A percentile compares a stretch with the other conserved stretches of the same genome.
Conservation (phyloP, 2,797 vertebrate genomes). For the Carapus acus region DNA sequence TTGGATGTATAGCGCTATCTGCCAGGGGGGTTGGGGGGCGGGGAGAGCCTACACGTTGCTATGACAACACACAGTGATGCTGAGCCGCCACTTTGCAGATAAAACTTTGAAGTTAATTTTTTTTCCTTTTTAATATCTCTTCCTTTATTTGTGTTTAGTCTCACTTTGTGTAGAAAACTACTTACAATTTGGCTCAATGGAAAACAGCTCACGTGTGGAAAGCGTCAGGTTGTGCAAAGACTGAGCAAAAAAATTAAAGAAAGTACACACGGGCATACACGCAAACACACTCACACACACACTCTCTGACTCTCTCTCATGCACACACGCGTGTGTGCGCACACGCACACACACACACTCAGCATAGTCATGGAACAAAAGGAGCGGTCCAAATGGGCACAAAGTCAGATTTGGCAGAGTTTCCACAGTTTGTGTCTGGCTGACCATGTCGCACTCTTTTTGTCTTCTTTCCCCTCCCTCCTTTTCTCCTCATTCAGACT, state of each 20-base stretch:
- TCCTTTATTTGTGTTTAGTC: conserved; percentile 34
- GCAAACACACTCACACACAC: conserved; percentile 62
- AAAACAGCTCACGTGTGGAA: conserved; percentile 75
- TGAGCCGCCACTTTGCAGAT: conserved; percentile 69
- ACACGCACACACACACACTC: conserved; percentile 61
- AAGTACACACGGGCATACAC: no score
- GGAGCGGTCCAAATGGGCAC: conserved; percentile 14
- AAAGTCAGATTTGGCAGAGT: conserved; percentile 4
- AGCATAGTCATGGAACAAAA: conserved; percentile 68
- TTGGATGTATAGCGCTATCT: conserved; percentile 95
- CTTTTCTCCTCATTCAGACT: conserved; percentile 14
- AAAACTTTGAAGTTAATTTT: conserved; percentile 10
- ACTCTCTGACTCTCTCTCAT: conserved; percentile 67
- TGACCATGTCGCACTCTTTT: no score
- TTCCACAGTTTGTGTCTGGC: conserved; percentile 12
- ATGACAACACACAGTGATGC: conserved; percentile 93
- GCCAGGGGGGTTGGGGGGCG: no score
- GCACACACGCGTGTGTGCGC: no score
- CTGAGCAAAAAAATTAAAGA: conserved; percentile 44
- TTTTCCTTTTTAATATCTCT: conserved; percentile 1
- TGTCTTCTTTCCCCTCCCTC: conserved; percentile 4
- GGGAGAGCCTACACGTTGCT: conserved; percentile 93
- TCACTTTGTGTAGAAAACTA: conserved; percentile 58
- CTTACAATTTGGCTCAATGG: conserved; percentile 74
- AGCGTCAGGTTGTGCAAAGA: conserved; percentile 80